phyloP scores from a whole-genome alignment of 1,140 invertebrate species.

The Thrips palmi region DNA sequence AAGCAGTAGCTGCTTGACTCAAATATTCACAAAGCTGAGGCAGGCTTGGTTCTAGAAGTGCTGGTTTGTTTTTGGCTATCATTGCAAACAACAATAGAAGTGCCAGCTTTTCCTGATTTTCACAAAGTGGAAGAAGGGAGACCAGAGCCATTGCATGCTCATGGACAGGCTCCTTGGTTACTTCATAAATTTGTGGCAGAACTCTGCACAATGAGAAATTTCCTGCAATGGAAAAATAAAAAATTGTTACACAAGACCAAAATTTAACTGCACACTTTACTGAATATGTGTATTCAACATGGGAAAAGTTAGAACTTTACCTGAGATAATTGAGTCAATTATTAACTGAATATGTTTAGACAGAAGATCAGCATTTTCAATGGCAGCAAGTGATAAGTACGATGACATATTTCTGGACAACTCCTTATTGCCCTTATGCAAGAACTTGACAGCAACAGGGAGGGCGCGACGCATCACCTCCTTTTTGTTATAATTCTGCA shows the following conservation, averaged over 20 bases:
- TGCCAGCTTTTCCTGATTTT: conserved; percentile 63
- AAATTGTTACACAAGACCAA: not conserved
- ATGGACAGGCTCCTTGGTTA: conserved; percentile 65
- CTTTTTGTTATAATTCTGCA: conserved; percentile 72
- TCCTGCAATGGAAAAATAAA: conserved; percentile 29
- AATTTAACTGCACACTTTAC: not conserved
- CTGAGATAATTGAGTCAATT: conserved; percentile 72
- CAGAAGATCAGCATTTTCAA: conserved; percentile 69
- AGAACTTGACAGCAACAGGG: conserved; percentile 77
- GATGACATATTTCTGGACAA: conserved; percentile 75
- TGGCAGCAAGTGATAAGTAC: conserved; percentile 81
- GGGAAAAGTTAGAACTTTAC: conserved; percentile 23
- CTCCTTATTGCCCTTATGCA: conserved; percentile 77
- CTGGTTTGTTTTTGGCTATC: conserved; percentile 60
- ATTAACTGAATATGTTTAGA: conserved; percentile 75
- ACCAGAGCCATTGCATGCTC: conserved; percentile 68
- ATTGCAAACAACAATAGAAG: conserved; percentile 61
- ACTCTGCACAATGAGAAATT: conserved; percentile 73
- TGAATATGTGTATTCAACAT: not conserved
- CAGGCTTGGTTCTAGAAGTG: conserved; percentile 55
- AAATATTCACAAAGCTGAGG: conserved; percentile 58
- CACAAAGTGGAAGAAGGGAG: conserved; percentile 58
- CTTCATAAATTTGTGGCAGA: conserved; percentile 71
- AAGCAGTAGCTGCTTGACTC: conserved; percentile 30
- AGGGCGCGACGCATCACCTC: conserved; percentile 75